Percentiles rank a stretch among this genome's conserved stretches.
phyloP scores from a whole-genome alignment of 2,113 vertebrate genomes.

The Capreolus pygargus region DNA sequence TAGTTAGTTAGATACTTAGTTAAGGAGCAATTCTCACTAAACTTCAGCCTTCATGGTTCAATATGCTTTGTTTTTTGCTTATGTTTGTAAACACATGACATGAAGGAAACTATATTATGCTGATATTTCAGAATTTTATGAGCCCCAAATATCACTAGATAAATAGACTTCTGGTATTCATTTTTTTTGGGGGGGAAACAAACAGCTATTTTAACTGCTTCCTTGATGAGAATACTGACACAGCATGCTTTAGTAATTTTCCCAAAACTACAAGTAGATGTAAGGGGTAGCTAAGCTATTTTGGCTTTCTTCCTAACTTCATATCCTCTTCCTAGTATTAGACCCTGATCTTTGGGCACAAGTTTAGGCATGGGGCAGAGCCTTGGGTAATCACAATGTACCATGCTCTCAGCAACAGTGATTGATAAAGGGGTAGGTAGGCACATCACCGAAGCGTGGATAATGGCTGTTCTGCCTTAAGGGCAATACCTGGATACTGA shows the following conservation, averaged over 20 bases:
- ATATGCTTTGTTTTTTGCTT: not conserved
- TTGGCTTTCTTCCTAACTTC: not conserved
- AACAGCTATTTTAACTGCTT: not conserved
- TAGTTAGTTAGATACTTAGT: not conserved
- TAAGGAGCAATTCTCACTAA: not conserved
- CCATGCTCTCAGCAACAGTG: too few relatives aligned
- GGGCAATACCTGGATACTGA: too few relatives aligned
- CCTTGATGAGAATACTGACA: not conserved
- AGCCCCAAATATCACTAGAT: not conserved
- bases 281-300: not conserved
- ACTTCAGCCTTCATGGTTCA: not conserved
- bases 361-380: not conserved
- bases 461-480: too few relatives aligned
- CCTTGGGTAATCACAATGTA: not conserved
- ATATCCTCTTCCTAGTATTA: not conserved
- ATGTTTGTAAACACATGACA: not conserved
- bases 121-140: not conserved
- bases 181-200: rapidly evolving
- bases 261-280: not conserved
- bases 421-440: too few relatives aligned
- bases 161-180: not conserved
- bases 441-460: too few relatives aligned
- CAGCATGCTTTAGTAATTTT: not conserved
- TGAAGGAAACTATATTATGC: not conserved
- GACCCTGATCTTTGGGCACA: not conserved